Evolutionary conservation across 2,113 vertebrate species (phyloP).

Genomic region (Alosa alosa): DNA sequence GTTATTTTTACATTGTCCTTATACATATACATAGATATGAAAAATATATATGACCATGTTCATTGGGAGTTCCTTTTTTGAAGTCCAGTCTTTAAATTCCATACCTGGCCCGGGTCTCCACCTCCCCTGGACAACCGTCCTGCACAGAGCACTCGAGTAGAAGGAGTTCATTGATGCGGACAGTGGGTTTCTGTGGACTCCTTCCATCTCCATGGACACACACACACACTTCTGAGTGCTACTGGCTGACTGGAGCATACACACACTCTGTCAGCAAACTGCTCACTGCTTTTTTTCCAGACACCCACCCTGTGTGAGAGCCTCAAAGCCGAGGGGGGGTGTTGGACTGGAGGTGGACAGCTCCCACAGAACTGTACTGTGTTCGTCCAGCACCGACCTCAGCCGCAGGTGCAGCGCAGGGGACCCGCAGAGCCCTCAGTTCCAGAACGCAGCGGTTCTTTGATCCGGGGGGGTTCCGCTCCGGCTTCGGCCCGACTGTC

Average conservation of each 20-base stretch:
- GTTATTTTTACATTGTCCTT: slow-evolving; percentile 92
- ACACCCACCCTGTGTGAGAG: not conserved
- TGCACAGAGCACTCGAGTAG: not conserved
- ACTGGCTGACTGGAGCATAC: slow-evolving; percentile 27
- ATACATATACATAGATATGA: slow-evolving; percentile 63
- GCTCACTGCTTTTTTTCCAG: not conserved
- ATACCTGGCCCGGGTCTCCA: slow-evolving; percentile 50
- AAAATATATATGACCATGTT: slow-evolving; percentile 77
- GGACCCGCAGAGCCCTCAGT: not conserved
- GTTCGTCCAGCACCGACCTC: not conserved
- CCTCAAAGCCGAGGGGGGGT: not conserved
- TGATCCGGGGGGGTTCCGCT: not conserved
- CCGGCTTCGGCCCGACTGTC: not conserved
- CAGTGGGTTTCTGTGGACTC: not conserved
- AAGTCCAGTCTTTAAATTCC: not conserved
- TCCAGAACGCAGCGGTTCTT: not conserved
- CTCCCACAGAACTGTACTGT: not conserved
- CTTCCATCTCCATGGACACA: slow-evolving; percentile 14
- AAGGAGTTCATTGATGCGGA: slow-evolving; percentile 3
- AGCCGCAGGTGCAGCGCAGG: not conserved
- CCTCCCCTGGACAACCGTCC: not conserved
- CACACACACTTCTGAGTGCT: not conserved
- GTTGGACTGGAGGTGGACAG: not conserved
- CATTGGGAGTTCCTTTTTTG: slow-evolving; percentile 49
- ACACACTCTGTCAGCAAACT: slow-evolving; percentile 16